These are phyloP conservation scores for Euphonia xanthogaster DNA, from an alignment of 2,797 vertebrate genomes.

Conservation along the genomic window DNA sequence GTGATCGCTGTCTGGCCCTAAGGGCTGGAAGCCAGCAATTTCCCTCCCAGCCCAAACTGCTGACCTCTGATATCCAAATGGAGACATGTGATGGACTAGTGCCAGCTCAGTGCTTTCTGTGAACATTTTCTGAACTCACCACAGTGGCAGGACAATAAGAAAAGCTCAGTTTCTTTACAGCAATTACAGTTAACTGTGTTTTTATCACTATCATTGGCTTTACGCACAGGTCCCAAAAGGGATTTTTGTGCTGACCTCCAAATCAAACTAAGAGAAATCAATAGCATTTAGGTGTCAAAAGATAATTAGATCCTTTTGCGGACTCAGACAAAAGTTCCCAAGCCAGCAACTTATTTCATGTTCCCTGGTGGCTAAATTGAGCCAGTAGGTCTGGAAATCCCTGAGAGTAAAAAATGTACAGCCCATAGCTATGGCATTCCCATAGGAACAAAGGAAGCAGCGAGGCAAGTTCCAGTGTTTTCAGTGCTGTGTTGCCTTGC, in stretches of 20 bases:
- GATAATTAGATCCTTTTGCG: background rate
- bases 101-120: background rate
- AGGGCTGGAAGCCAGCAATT: background rate
- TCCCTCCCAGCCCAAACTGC: background rate
- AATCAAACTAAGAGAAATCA: background rate
- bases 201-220: background rate
- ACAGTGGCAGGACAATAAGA: background rate
- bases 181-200: background rate
- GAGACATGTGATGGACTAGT: background rate
- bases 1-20: accelerated
- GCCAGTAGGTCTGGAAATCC: background rate
- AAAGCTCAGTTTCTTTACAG: background rate
- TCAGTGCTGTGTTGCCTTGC: background rate
- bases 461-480: background rate
- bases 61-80: background rate
- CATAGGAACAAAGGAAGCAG: background rate
- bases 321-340: background rate
- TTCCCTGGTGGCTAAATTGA: background rate
- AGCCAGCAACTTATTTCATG: background rate
- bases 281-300: background rate
- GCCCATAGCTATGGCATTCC: background rate
- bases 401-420: background rate
- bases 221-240: background rate
- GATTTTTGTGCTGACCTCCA: background rate
- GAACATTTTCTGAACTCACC: background rate